Base-by-base conservation (phyloP, 2,888 invertebrate genomes). In the Pterostichus madidus region DNA sequence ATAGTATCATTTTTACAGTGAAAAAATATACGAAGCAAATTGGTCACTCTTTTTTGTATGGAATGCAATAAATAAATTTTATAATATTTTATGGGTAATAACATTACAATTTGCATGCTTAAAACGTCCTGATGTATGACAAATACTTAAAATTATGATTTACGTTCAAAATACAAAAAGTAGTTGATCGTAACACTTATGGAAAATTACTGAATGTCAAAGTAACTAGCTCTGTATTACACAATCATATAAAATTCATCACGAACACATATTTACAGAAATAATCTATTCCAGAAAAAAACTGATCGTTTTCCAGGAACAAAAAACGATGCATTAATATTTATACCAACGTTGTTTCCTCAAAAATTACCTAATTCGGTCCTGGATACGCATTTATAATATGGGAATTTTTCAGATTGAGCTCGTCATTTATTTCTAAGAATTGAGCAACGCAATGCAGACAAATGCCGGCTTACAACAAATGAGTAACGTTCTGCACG, bases 301-400 rank as follows among this genome's bases (percentile, higher is more conserved):
- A 31, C 7, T 15, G 31, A 68, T 32, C 79, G 31, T 11, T 68
- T 79, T 79, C 79, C 10, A 32, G 64, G 53, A 79, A 79, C 13
- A 78, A 59, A 61, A 44, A 13, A 31, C 24, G 24, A 24, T 49
- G 24, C 64, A 79, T 79, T 64, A 79, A 64, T 79, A 79, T 79
- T 79, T 10, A 79, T 79, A 13, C n/a, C 11, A 8, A n/a, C 49
- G 15, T 15, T 32, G 39, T 61, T 78, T 78, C 49, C n/a, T 32
- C 11, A 49, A 79, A 79, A 79, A 59, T 78, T 49, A 68, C 52
- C 52, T n/a, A 68, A 64, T 79, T 79, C 79, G 79, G 79, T 32
- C 52, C 79, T 79, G 79, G 7, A 78, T 44, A 61, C 56, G 44
- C 44, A 59, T 77, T 53, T 79, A 31, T 79, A 79, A 64, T 64